These are phyloP conservation scores for Ctenoplectra terminalis DNA, from an alignment of 1,140 invertebrate genomes.

Conservation along the genomic window DNA sequence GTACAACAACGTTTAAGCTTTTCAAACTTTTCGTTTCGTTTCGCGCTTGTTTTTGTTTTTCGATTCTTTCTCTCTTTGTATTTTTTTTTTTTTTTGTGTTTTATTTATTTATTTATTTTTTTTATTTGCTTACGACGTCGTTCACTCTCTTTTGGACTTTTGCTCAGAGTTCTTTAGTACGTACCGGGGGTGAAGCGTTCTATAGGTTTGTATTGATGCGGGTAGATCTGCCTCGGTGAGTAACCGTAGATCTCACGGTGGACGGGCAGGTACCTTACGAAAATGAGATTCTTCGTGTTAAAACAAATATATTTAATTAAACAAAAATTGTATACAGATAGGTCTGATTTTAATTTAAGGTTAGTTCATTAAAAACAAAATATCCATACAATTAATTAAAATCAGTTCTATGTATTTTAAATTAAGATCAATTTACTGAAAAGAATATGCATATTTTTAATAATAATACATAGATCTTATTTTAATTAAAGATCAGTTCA, in stretches of 20 bases:
- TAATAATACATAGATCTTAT: no score
- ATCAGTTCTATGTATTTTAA: no score
- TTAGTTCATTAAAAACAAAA: no score
- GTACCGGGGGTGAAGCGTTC: constrained; percentile 93
- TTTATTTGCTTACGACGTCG: constrained; percentile 47
- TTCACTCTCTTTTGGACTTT: constrained; percentile 72
- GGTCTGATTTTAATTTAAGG: no score
- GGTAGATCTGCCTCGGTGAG: constrained; percentile 92
- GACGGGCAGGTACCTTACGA: constrained; percentile 89
- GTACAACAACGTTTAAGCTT: constrained; percentile 28
- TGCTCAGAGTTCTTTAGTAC: constrained; percentile 83
- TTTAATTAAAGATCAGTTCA: no score
- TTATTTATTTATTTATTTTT: constrained; percentile 46
- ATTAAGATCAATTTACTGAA: no score
- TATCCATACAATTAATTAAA: no score
- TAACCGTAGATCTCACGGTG: constrained; percentile 94
- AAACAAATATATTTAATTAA: neutral
- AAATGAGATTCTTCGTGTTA: neutral
- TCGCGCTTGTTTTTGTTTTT: constrained; percentile 51
- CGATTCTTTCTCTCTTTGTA: constrained; percentile 57
- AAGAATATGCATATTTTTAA: no score
- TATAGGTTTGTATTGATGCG: constrained; percentile 91
- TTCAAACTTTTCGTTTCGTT: constrained; percentile 62
- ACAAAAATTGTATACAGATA: neutral
- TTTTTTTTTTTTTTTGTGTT: no score